phyloP scores from a whole-genome alignment of 2,888 invertebrate genomes.

The Patella depressa region DNA sequence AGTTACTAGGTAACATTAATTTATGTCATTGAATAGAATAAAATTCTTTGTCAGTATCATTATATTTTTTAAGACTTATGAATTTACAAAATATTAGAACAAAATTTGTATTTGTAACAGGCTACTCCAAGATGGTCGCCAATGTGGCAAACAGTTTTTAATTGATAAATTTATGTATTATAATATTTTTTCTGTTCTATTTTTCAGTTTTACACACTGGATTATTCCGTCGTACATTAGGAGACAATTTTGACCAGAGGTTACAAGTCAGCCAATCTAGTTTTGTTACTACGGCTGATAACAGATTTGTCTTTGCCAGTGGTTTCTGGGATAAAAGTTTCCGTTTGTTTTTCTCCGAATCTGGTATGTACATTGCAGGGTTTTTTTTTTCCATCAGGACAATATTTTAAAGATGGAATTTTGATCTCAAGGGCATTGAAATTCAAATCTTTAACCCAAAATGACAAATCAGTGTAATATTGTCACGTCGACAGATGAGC shows the following conservation, averaged over 20 bases:
- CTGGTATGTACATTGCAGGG: constrained; percentile 76
- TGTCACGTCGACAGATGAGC: no score
- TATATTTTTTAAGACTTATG: neutral
- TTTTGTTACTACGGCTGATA: constrained; percentile 98
- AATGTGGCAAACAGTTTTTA: neutral
- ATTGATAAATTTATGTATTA: neutral
- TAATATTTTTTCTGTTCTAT: constrained; percentile 5
- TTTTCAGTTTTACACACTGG: constrained; percentile 60
- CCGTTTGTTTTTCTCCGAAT: constrained; percentile 96
- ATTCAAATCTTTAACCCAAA: no score
- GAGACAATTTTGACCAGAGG: constrained; percentile 98
- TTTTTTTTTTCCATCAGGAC: no score
- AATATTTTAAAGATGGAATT: no score
- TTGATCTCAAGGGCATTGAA: no score
- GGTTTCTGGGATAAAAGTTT: constrained; percentile 99
- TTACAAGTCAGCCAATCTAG: constrained; percentile 93
- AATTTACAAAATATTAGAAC: neutral
- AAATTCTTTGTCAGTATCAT: neutral
- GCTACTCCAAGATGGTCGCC: neutral
- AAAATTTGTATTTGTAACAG: neutral
- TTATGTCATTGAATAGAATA: neutral
- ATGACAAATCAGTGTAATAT: no score
- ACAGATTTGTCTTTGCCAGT: constrained; percentile 94
- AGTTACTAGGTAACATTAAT: constrained; percentile 86
- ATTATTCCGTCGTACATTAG: constrained; percentile 84